Conservation (phyloP, 2,797 vertebrate genomes). For the Streptopelia turtur region DNA sequence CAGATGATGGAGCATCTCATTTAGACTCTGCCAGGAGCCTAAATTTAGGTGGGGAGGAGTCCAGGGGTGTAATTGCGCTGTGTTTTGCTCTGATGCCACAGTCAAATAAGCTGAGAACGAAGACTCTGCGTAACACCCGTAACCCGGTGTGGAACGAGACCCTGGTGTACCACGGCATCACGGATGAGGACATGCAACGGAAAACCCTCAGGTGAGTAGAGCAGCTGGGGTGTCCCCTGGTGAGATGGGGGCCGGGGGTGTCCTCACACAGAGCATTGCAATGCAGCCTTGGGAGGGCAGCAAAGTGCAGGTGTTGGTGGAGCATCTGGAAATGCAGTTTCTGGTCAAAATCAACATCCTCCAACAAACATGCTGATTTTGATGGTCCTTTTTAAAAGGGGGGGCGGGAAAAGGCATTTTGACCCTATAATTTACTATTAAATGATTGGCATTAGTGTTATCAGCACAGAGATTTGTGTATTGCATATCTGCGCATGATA, state of each 20-base stretch:
- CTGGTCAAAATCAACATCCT: rapidly evolving
- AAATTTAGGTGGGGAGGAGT: background rate
- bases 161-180: constrained; percentile 94
- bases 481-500: rapidly evolving
- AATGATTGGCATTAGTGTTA: rapidly evolving
- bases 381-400: background rate
- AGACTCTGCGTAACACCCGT: constrained; percentile 94
- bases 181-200: constrained; percentile 95
- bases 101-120: constrained; percentile 96
- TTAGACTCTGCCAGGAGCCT: background rate
- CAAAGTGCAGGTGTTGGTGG: rapidly evolving
- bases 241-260: rapidly evolving
- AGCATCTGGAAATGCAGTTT: background rate
- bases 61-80: rapidly evolving
- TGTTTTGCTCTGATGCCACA: constrained; percentile 16
- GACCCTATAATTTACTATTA: background rate
- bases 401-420: background rate
- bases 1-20: background rate
- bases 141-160: constrained; percentile 95
- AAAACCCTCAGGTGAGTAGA: constrained; percentile 90
- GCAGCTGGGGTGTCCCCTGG: rapidly evolving
- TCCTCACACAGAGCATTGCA: rapidly evolving
- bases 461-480: rapidly evolving
- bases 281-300: background rate
- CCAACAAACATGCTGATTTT: rapidly evolving